A percentile compares a stretch with the other conserved stretches of the same genome.
These are phyloP conservation scores for Synchiropus splendidus DNA, from an alignment of 2,113 vertebrate species.

Conservation along the genomic window DNA sequence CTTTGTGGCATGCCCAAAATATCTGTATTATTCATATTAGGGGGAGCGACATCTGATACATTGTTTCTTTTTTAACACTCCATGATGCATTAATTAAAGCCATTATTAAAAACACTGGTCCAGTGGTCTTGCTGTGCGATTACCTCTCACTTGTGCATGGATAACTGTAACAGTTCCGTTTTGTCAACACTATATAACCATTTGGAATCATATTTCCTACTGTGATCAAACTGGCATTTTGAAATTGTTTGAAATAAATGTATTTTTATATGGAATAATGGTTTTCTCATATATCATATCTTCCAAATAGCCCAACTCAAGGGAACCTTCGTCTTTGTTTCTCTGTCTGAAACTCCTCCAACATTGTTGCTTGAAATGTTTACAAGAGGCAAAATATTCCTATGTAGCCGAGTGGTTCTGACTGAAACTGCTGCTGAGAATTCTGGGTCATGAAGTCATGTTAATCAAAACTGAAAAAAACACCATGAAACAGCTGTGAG, in stretches of 20 bases:
- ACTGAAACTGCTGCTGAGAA: no score
- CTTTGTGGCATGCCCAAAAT: conserved; percentile 49
- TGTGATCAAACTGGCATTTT: conserved; percentile 62
- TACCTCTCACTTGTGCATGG: conserved; percentile 50
- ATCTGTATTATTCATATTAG: conserved; percentile 32
- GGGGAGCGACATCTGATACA: conserved; percentile 31
- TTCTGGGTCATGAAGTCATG: no score
- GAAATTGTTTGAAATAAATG: conserved; percentile 69
- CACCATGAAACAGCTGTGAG: no score
- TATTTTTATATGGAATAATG: conserved; percentile 61
- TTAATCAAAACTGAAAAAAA: no score
- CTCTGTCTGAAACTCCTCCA: no score
- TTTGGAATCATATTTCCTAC: conserved; percentile 58
- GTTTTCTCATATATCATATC: conserved; percentile 10
- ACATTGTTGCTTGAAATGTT: no score
- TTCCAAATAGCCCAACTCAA: no score
- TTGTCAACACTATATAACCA: conserved; percentile 23
- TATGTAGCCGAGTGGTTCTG: no score
- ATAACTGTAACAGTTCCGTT: conserved; percentile 38
- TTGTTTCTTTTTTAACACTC: conserved; percentile 47
- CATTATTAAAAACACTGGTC: conserved; percentile 32
- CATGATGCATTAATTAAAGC: conserved; percentile 33
- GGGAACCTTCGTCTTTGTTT: no score
- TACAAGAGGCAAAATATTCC: no score
- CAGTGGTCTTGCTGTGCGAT: conserved; percentile 49